Percentiles rank a stretch among this genome's conserved stretches.
Evolutionary conservation across 2,888 invertebrate species (phyloP).

Genomic region (Amaurobius ferox): DNA sequence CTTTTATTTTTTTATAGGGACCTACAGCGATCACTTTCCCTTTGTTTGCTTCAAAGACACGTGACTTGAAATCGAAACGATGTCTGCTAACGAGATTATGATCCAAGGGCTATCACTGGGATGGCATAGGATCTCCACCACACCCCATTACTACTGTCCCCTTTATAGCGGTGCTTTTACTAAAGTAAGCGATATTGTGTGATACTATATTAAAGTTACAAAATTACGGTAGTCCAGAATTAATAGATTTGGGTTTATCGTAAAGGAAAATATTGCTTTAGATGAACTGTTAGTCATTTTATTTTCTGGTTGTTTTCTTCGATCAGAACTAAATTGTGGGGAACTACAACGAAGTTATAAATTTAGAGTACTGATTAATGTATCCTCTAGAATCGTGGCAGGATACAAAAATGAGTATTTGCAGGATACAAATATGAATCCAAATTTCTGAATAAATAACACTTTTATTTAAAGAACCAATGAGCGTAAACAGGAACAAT

Average conservation of each 20-base stretch:
- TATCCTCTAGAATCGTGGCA: too few species aligned
- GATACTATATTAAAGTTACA: background rate
- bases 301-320: too few species aligned
- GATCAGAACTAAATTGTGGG: too few species aligned
- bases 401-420: too few species aligned
- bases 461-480: too few species aligned
- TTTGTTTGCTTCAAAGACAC: conserved; percentile 26
- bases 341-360: too few species aligned
- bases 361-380: too few species aligned
- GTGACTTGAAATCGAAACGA: conserved; percentile 60
- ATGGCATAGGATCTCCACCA: background rate
- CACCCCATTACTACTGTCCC: background rate
- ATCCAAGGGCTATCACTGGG: background rate
- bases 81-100: conserved; percentile 58
- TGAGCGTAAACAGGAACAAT: too few species aligned
- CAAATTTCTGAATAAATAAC: too few species aligned
- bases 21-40: background rate
- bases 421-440: too few species aligned
- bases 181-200: conserved; percentile 8
- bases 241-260: background rate
- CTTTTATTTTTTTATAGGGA: background rate
- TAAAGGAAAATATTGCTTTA: background rate
- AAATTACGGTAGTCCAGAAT: background rate
- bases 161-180: background rate
- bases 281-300: background rate